Base-by-base conservation (phyloP, 2,797 vertebrate genomes). In the Poecilia gillii region DNA sequence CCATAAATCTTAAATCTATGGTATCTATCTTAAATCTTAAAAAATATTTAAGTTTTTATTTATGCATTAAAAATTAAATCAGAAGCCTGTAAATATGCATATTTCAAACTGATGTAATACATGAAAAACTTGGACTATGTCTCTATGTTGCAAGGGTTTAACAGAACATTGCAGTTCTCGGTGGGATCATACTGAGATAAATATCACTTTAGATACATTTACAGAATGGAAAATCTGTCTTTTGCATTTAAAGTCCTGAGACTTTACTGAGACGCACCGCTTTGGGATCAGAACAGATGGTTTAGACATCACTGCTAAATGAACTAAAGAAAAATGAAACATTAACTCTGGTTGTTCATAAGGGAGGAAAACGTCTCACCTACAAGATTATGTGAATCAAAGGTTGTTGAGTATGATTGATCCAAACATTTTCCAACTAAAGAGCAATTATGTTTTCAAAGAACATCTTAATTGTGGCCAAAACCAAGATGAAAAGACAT, bases 61-160 rank as follows among this genome's bases (percentile, higher is more conserved):
- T 73, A 3, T 76, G 25, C 43, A 62, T 68, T 72, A 12, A 18
- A 81, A 53, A 45, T 51, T 46, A 66, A 74, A 51, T 77, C 73
- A 74, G 45, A 74, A 13, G 20, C 25, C 51, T 62, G 76, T 81
- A 59, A 86, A 86, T 71, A 64, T 16, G 3, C 76, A 47, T 51
- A 31, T 45, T 68, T 72, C 4, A 71, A 41, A 64, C 43, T 59
- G 64, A 68, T 57, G 41, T 73, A 12, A 45, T 45, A 43, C 53
- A 6, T 62, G 20, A 33, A 80, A 62, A 72, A 12, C 74, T 39
- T 73, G 36, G 51, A 36, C 57, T 46, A 25, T n/a, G 33, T 16
- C 3, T 78, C 43, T 12, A 13, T 72, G 36, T 66, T 72, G 49
- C 18, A 33, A 33, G 41, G 33, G 16, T 20, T 75, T 53, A 1